phyloP scores from a whole-genome alignment of 2,113 vertebrate species.

The Rana temporaria region DNA sequence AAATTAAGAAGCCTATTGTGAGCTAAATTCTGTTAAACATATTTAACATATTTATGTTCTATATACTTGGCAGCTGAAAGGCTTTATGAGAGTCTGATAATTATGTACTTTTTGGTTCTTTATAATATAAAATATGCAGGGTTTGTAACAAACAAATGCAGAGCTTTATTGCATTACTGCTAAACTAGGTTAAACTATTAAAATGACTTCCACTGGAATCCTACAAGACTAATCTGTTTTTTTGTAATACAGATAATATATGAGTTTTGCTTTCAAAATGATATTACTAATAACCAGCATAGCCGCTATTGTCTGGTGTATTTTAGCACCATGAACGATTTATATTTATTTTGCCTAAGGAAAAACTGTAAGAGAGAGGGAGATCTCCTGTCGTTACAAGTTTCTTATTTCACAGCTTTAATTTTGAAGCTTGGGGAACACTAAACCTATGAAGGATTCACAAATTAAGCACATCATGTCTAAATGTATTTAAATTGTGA shows the following conservation, averaged over 20 bases:
- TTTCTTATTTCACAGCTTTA: constrained; percentile 65
- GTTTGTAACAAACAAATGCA: constrained; percentile 42
- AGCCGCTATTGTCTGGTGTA: constrained; percentile 25
- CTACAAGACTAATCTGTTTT: constrained; percentile 45
- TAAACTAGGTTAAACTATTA: constrained; percentile 53
- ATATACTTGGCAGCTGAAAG: constrained; percentile 20
- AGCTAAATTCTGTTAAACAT: constrained; percentile 41
- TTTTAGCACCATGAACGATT: constrained; percentile 58
- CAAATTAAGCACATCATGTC: constrained; percentile 64
- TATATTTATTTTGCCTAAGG: constrained; percentile 58
- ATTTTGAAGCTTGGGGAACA: constrained; percentile 62
- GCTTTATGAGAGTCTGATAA: not conserved
- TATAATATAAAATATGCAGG: constrained; percentile 30
- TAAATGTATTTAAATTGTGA: constrained; percentile 69
- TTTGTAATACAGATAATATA: constrained; percentile 55
- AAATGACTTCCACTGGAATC: constrained; percentile 44
- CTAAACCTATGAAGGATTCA: constrained; percentile 74
- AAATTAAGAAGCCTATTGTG: constrained; percentile 34
- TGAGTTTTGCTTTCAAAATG: constrained; percentile 43
- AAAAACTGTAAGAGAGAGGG: constrained; percentile 56
- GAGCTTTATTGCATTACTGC: constrained; percentile 52
- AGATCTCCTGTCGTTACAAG: constrained; percentile 45
- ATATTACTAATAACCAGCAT: constrained; percentile 54
- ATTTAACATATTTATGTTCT: constrained; percentile 42
- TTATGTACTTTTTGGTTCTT: constrained; percentile 22